These are phyloP conservation scores for Odontamblyopus lacepedii DNA, from an alignment of 2,797 vertebrate species.

Conservation along the genomic window DNA sequence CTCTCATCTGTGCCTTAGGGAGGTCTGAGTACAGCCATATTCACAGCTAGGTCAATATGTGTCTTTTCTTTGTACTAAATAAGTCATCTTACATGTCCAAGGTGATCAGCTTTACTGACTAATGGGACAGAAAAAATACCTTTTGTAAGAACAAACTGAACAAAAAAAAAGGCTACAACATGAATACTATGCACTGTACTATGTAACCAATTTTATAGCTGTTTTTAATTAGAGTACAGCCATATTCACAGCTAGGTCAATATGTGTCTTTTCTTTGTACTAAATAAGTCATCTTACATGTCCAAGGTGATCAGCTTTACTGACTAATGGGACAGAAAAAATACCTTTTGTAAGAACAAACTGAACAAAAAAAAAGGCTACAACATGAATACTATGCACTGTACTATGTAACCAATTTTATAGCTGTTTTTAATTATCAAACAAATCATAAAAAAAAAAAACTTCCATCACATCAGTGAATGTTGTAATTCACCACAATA, in stretches of 20 bases:
- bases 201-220: no score
- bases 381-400: no score
- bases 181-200: no score
- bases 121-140: conserved; percentile 12
- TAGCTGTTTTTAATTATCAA: no score
- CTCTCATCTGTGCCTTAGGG: conserved; percentile 39
- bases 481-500: conserved; percentile 29
- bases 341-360: conserved; percentile 7
- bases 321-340: conserved; percentile 12
- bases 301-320: not conserved
- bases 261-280: conserved; percentile 32
- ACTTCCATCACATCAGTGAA: conserved; percentile 34
- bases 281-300: conserved; percentile 24
- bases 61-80: conserved; percentile 37
- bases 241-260: conserved; percentile 33
- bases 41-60: conserved; percentile 34
- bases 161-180: no score
- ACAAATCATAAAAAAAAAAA: not conserved
- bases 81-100: conserved; percentile 8
- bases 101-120: not conserved
- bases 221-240: conserved; percentile 19
- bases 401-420: no score
- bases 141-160: conserved; percentile 2
- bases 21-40: conserved; percentile 24
- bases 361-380: not conserved